Conservation (phyloP, 2,113 vertebrate species). For the Grantiella picta region DNA sequence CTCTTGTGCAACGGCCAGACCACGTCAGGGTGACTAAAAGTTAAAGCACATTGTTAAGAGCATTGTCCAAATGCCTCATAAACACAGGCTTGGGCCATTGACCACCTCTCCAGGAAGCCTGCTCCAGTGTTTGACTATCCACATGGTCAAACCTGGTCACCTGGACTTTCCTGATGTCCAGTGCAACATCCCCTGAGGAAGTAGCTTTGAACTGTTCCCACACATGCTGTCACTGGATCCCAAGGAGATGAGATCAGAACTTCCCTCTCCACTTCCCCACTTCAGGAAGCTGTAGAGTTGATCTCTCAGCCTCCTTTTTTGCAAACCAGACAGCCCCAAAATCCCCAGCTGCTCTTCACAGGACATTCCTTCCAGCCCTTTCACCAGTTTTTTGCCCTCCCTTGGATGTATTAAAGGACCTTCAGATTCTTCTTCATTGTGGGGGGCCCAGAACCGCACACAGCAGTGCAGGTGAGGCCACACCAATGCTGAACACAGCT, state of each 20-base stretch:
- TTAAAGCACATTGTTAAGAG: neutral
- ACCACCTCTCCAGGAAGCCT: neutral
- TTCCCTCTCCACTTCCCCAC: neutral
- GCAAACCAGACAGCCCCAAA: neutral
- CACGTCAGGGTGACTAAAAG: neutral
- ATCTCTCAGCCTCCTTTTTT: neutral
- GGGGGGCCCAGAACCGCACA: neutral
- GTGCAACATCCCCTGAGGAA: neutral
- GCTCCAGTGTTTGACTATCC: neutral
- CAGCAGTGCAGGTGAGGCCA: neutral
- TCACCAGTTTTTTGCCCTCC: neutral
- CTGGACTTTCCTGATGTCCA: neutral
- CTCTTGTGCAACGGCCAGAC: neutral
- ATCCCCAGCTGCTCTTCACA: no score
- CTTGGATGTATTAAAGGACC: neutral
- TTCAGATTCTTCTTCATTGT: neutral
- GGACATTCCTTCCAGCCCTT: neutral
- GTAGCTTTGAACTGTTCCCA: neutral
- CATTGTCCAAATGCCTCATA: neutral
- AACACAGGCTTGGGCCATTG: rapidly evolving
- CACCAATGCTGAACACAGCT: neutral
- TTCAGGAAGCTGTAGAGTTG: neutral
- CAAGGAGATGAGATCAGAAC: neutral
- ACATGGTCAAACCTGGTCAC: neutral
- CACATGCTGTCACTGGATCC: neutral